Conservation (phyloP, 2,888 invertebrate species). For the Pseudoips prasinana region DNA sequence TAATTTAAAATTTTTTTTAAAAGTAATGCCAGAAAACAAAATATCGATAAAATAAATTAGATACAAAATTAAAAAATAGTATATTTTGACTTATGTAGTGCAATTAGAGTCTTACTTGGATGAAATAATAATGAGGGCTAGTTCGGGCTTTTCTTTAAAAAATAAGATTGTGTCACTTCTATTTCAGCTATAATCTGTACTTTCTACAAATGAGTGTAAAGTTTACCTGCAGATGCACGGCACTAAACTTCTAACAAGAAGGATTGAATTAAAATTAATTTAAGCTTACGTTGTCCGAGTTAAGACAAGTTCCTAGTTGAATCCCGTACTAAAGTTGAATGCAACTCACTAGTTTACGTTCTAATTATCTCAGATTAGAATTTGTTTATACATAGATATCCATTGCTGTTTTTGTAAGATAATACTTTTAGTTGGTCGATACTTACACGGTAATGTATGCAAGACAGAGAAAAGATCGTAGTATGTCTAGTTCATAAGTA, state of each 20-base stretch:
- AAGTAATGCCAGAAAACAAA: no score
- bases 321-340: slow-evolving; percentile 27
- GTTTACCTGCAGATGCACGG: slow-evolving; percentile 29
- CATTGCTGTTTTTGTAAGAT: slow-evolving; percentile 5
- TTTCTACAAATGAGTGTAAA: slow-evolving; percentile 25
- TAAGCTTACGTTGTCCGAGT: slow-evolving; percentile 39
- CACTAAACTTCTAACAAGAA: slow-evolving; percentile 31
- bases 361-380: slow-evolving; percentile 26
- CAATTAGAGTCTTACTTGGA: no score
- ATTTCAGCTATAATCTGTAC: slow-evolving; percentile 14
- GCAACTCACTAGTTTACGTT: slow-evolving; percentile 25
- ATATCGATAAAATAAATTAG: no score
- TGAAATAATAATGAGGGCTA: no score
- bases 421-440: no score
- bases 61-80: no score
- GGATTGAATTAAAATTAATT: slow-evolving; percentile 49
- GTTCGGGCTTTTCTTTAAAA: no score
- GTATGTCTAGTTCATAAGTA: slow-evolving; percentile 7
- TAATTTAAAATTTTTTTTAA: no score
- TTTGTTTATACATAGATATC: slow-evolving; percentile 2
- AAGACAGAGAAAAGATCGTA: no score
- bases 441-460: no score
- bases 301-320: slow-evolving; percentile 24
- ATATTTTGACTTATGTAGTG: no score
- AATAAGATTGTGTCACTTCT: no score